These are phyloP conservation scores for Venustoraphidia nigricollis DNA, from an alignment of 2,888 invertebrate species.

Conservation along the genomic window DNA sequence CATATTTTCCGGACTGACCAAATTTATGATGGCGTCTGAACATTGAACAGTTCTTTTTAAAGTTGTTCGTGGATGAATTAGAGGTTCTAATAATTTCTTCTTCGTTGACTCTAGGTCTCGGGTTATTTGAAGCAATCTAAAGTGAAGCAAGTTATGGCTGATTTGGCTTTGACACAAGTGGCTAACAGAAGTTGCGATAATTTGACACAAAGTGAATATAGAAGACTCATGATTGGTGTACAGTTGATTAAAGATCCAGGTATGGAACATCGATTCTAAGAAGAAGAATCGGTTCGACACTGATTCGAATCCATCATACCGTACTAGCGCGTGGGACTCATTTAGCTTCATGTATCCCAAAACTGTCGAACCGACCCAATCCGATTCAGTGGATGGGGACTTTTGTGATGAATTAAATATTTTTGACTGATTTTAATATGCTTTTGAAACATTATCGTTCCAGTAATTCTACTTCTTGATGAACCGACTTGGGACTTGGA, in stretches of 20 bases:
- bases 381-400: too few species aligned
- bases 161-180: conserved; percentile 84
- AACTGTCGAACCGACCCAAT: too few species aligned
- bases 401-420: neutral
- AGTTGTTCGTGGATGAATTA: too few species aligned
- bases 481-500: conserved; percentile 92
- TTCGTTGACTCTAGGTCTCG: conserved; percentile 37
- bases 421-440: conserved; percentile 10
- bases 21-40: too few species aligned
- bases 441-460: conserved; percentile 14
- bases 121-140: conserved; percentile 66
- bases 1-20: too few species aligned
- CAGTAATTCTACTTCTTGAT: conserved; percentile 75
- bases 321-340: too few species aligned
- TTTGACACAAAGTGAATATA: conserved; percentile 76
- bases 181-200: conserved; percentile 70
- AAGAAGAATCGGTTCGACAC: too few species aligned
- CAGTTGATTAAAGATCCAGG: conserved; percentile 90
- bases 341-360: too few species aligned
- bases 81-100: too few species aligned
- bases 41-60: too few species aligned
- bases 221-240: conserved; percentile 79
- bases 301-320: too few species aligned
- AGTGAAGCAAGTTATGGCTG: conserved; percentile 84
- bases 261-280: conserved; percentile 22